Conservation (phyloP, 2,797 vertebrate genomes). For the Emydoidea blandingii region DNA sequence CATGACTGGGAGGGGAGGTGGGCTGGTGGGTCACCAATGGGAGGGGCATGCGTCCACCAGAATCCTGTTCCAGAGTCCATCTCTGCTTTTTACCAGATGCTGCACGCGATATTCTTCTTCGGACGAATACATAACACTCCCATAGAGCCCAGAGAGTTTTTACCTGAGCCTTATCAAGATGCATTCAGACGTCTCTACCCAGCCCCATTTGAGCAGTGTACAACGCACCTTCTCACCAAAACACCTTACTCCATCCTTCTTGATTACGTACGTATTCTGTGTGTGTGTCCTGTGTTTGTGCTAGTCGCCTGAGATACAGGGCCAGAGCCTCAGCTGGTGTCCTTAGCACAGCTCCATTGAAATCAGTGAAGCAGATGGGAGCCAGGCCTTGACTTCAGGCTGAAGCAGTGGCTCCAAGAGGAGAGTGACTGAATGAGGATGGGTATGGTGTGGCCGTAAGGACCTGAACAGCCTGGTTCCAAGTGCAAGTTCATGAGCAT, state of each 20-base stretch:
- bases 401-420: no score
- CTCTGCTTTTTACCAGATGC: neutral
- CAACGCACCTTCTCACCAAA: neutral
- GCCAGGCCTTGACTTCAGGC: no score
- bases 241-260: neutral
- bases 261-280: neutral
- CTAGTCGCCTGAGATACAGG: no score
- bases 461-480: neutral
- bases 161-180: rapidly evolving
- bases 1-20: neutral
- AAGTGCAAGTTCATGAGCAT: neutral
- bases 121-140: neutral
- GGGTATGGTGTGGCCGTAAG: neutral
- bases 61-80: neutral
- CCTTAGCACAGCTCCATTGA: neutral
- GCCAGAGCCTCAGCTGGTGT: no score
- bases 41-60: neutral
- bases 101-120: neutral
- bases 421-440: neutral
- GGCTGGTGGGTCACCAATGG: neutral
- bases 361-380: neutral
- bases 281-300: no score
- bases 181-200: rapidly evolving
- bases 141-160: neutral
- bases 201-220: neutral